A percentile compares a stretch with the other conserved stretches of the same genome.
Evolutionary conservation across 2,797 vertebrate genomes (phyloP).

Genomic region (Pteropus rufus): DNA sequence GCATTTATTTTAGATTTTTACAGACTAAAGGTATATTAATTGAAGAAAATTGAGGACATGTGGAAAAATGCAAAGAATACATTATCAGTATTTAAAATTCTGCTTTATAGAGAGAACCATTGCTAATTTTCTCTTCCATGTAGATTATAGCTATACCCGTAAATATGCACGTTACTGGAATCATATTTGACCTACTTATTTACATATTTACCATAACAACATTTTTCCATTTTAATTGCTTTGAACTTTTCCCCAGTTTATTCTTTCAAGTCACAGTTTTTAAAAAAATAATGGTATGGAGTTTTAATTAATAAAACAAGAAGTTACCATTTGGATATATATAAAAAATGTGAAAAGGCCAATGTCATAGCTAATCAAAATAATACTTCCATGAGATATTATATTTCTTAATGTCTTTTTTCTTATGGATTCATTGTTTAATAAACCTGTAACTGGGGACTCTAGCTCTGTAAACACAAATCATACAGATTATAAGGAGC

Average conservation of each 20-base stretch:
- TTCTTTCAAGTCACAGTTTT: background rate
- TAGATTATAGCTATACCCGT: background rate
- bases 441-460: background rate
- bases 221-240: background rate
- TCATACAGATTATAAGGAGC: background rate
- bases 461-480: background rate
- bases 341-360: background rate
- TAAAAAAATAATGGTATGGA: background rate
- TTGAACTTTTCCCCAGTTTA: background rate
- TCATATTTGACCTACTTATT: background rate
- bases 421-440: background rate
- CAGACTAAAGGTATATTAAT: background rate
- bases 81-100: background rate
- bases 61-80: background rate
- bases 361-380: background rate
- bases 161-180: background rate
- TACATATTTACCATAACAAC: background rate
- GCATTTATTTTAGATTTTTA: background rate
- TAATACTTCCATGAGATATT: background rate
- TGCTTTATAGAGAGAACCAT: background rate
- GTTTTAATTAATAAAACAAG: background rate
- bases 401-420: background rate
- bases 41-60: background rate
- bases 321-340: background rate
- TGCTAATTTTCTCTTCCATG: background rate